Evolutionary conservation across 2,113 vertebrate species (phyloP), one percentile per base, ranked within the genome.

Genomic region (Oenanthe oenanthe): DNA sequence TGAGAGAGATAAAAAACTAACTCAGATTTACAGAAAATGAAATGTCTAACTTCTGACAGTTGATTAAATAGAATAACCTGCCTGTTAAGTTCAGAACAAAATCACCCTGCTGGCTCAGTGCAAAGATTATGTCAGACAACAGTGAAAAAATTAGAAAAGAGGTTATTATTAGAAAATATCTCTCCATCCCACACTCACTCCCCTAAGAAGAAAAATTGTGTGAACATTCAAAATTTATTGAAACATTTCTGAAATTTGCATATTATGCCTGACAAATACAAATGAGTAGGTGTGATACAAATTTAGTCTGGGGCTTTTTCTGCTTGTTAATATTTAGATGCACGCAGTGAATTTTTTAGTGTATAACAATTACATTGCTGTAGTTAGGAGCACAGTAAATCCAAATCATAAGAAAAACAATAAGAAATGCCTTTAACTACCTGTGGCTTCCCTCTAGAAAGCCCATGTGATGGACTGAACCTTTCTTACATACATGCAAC

Each of bases 61-160:
- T 73, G 36, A 84, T 73, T 84, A 86, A 66, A 70, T 19, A 80
- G 25, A 66, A 85, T 36, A 85, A 83, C 31, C 28, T 81, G 70
- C 20, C 51, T 51, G 43, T 47, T n/a, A 62, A 73, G 22, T 80
- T 86, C 38, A 63, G 26, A 86, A 71, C 20, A 71, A 24, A 86
- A 50, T 70, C 14, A 56, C 14, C 6, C 48, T 50, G 5, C 47
- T 85, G 20, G 17, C 8, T 89, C 45, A 56, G 4, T 45, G 14
- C 9, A 79, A 78, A 28, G 4, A 31, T 71, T 79, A 56, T 60
- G 19, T 21, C 21, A 91, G 76, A 75, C 51, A 29, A 28, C 7
- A 54, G 28, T 42, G 32, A 72, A 88, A 67, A 76, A 28, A 28
- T 1, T 72, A 8, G 7, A 50, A 86, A 77, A 58, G 1, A 17